Evolutionary conservation across 2,797 vertebrate genomes (phyloP).

Genomic region (Catamblyrhynchus diadema): DNA sequence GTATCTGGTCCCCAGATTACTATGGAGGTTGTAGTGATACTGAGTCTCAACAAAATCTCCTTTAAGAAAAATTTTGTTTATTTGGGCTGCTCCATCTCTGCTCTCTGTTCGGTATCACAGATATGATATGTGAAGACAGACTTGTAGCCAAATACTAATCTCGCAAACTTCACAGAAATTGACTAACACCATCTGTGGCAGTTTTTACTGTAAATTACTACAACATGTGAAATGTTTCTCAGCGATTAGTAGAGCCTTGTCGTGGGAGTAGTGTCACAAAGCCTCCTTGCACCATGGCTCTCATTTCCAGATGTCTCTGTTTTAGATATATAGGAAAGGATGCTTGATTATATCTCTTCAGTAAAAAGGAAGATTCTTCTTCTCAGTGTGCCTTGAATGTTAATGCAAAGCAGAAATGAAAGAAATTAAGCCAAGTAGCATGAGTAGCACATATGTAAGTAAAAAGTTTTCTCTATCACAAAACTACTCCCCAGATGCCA

Average conservation of each 20-base stretch:
- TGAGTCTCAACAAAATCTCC: neutral
- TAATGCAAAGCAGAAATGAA: slow-evolving; percentile 11
- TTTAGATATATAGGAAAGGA: neutral
- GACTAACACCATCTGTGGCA: slow-evolving; percentile 39
- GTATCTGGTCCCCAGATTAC: neutral
- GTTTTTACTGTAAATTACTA: slow-evolving; percentile 23
- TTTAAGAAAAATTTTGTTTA: neutral
- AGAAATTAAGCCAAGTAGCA: neutral
- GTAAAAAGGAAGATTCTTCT: neutral
- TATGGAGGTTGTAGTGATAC: neutral
- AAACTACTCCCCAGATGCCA: neutral
- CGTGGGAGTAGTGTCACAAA: neutral
- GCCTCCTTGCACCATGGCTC: neutral
- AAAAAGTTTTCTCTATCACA: neutral
- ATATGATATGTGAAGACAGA: neutral
- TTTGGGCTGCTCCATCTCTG: neutral
- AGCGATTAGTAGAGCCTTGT: neutral
- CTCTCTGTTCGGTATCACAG: neutral
- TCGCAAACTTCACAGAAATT: neutral
- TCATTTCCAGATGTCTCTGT: neutral
- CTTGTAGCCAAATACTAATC: slow-evolving; percentile 24
- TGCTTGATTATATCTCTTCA: neutral
- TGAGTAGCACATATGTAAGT: neutral
- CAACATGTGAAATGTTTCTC: neutral
- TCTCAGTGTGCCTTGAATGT: neutral